Evolutionary conservation across 2,113 vertebrate genomes (phyloP), one percentile per base, ranked within the genome.

Genomic region (Scatophagus argus): DNA sequence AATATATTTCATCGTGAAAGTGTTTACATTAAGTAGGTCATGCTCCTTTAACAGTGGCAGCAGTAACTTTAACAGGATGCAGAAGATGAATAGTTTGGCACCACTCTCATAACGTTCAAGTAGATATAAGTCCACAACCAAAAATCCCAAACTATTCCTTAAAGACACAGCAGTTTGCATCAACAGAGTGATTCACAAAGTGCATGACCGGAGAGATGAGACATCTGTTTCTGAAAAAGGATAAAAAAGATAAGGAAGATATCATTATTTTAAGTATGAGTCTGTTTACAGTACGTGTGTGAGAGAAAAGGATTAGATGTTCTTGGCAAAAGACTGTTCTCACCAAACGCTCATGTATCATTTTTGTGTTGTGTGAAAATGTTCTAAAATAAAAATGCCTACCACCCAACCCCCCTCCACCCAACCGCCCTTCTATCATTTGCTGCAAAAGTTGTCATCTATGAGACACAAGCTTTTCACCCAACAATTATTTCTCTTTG

Each of bases 291-390:
- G 49, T 66, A 31, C 5, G 1, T 51, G n/a, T 56, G 56, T 34
- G 49, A 39, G 17, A 32, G 61, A 67, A 16, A 29, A 23, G 66
- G 61, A 76, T 71, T 61, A 55, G n/a, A 39, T 67, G 75, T 87
- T 61, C 72, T 32, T 84, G 79, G 69, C 38, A 56, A 69, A 13
- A 25, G 72, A 52, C 17, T 34, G 21, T 49, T 14, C 47, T 58
- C 75, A 21, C 21, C 5, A 65, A 52, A 62, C 13, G 23, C 39
- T 68, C 49, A 10, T 25, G 23, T 19, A 51, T 47, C 43, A 55
- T 49, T 11, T 13, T 27, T 25, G 32, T 64, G 12, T 47, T n/a
- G n/a, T n/a, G n/a, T n/a, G n/a, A 5, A 46, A 46, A 64, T 6
- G 19, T 27, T 17, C 17, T 19, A 27, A 47, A 6, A 51, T 5